These are phyloP conservation scores for Epinotia bilunana DNA, from an alignment of 2,888 invertebrate genomes.

Conservation along the genomic window DNA sequence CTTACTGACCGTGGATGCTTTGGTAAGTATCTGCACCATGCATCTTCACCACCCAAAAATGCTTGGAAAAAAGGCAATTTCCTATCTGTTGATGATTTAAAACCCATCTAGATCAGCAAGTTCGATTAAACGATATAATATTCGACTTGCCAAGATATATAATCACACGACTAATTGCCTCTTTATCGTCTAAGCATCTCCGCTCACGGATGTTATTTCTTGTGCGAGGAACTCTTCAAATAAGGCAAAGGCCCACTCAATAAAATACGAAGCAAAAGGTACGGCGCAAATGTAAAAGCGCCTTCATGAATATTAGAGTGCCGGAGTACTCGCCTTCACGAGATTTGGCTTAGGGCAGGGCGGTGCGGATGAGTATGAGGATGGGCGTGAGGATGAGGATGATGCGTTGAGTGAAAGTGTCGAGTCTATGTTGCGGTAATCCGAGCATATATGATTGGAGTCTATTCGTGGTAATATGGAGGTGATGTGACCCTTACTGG, in stretches of 20 bases:
- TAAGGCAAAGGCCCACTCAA: slow-evolving; percentile 13
- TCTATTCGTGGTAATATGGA: too few species aligned
- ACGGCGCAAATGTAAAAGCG: slow-evolving; percentile 34
- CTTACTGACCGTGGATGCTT: too few species aligned
- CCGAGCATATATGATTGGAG: too few species aligned
- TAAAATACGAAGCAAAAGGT: slow-evolving; percentile 37
- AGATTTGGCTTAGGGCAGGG: slow-evolving; percentile 36
- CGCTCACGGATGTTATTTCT: slow-evolving; percentile 24
- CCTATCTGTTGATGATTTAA: too few species aligned
- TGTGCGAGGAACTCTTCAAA: slow-evolving; percentile 36
- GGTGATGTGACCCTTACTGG: too few species aligned
- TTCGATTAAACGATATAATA: not conserved
- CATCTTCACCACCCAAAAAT: too few species aligned
- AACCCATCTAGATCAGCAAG: not conserved
- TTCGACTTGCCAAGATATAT: not conserved
- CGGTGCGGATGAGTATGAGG: slow-evolving; percentile 18
- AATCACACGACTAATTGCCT: not conserved
- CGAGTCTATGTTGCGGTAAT: too few species aligned
- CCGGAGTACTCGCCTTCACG: slow-evolving; percentile 32
- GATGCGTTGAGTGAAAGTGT: not conserved
- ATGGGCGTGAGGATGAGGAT: not conserved
- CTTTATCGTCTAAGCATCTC: not conserved
- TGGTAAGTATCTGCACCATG: too few species aligned
- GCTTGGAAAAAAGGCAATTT: too few species aligned
- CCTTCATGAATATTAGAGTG: slow-evolving; percentile 43